A percentile compares a stretch with the other conserved stretches of the same genome.
Evolutionary conservation across 1,140 invertebrate genomes (phyloP).

Genomic region (Diachasmimorpha longicaudata): DNA sequence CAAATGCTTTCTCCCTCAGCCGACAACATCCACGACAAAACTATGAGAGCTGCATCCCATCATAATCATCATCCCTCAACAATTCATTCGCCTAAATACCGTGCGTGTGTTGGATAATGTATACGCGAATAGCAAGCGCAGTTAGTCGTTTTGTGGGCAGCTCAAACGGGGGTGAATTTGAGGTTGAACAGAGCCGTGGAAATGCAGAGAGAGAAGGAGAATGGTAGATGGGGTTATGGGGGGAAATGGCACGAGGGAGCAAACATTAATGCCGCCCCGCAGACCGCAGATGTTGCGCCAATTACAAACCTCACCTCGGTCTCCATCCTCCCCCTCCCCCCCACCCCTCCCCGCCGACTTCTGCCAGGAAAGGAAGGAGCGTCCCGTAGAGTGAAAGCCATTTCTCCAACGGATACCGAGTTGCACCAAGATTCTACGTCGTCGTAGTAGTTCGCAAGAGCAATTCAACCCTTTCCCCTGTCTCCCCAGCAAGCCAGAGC

Average conservation of each 20-base stretch:
- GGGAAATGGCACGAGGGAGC: conserved; percentile 32
- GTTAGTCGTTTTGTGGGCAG: background rate
- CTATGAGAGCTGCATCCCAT: background rate
- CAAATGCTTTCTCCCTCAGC: too few species aligned
- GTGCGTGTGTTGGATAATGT: background rate
- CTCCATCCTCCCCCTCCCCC: too few species aligned
- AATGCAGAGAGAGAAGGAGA: background rate
- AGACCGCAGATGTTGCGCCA: conserved; percentile 63
- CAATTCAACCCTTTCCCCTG: background rate
- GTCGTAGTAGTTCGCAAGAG: conserved; percentile 5
- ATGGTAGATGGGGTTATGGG: background rate
- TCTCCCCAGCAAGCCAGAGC: background rate
- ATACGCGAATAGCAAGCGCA: background rate
- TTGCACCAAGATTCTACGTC: background rate
- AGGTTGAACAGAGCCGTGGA: background rate
- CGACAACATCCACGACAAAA: too few species aligned
- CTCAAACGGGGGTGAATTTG: background rate
- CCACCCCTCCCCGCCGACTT: conserved; percentile 6
- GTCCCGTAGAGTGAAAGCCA: conserved; percentile 29
- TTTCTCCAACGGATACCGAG: conserved; percentile 31
- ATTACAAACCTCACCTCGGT: conserved; percentile 59
- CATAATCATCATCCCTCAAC: background rate
- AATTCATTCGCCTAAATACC: background rate
- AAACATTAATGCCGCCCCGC: conserved; percentile 60
- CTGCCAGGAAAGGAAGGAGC: conserved; percentile 7